Base-by-base conservation (phyloP, 2,113 vertebrate genomes). In the Leucoraja erinaceus region DNA sequence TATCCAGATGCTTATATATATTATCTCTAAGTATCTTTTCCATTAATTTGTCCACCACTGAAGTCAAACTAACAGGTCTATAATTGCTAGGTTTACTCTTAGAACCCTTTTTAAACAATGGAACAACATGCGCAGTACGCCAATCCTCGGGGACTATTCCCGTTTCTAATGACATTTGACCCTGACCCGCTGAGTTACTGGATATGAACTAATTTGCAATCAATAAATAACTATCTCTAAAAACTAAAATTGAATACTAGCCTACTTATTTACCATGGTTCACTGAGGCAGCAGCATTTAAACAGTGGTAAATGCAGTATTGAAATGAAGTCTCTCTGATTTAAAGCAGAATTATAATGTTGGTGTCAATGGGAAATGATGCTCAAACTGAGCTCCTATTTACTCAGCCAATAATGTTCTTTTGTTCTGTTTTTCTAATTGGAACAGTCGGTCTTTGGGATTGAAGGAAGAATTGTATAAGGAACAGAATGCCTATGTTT, bases 341-440 rank as follows among this genome's bases (percentile, higher is more conserved):
- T n/a, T 86, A 14, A 61, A 86, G 56, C 81, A 61, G 54, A 86
- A 61, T 61, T 28, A 28, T n/a, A 86, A 1, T 86, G 54, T 14
- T 86, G 59, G 81, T 86, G 81, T 61, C 56, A 61, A 61, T 86
- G 81, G 12, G 14, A n/a, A 86, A 68, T 38, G 31, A 20, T 0
- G 61, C 63, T 90, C 31, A 90, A 18, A 90, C 66, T 61, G 59
- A 90, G 86, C 86, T 33, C 86, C n/a, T 70, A 18, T 86, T 70
- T 22, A 90, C 66, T 20, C 88, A 70, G 33, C 88, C 4, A 4
- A 90, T 70, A 90, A 70, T 70, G 31, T 12, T 66, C 16, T 63
- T 90, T 68, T 90, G 88, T 90, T 81, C 18, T 38, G 31, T 38
- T 70, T 47, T 38, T 4, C 38, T 11, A 10, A 47, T 25, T 31